Conservation (phyloP, 2,797 vertebrate species). For the Phaenicophaeus curvirostris region DNA sequence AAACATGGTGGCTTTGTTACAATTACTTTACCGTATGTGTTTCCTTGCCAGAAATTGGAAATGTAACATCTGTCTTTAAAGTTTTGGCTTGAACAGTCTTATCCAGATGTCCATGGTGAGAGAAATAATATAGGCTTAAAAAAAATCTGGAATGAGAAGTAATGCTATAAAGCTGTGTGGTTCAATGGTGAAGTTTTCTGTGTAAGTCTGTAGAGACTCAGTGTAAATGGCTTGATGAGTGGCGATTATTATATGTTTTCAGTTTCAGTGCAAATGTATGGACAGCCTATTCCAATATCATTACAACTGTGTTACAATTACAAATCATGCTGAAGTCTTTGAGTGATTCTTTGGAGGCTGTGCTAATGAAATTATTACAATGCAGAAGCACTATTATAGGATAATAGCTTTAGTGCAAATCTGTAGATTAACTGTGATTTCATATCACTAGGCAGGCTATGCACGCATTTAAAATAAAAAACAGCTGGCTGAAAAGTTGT, state of each 20-base stretch:
- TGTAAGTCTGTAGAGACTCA: background rate
- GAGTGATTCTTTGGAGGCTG: background rate
- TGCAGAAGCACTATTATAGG: conserved; percentile 14
- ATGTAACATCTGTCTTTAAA: background rate
- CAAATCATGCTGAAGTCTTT: background rate
- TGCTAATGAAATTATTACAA: conserved; percentile 35
- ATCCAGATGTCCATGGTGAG: background rate
- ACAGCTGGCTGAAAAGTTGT: background rate
- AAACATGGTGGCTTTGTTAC: background rate
- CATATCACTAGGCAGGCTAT: background rate
- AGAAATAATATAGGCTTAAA: background rate
- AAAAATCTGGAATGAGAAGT: background rate
- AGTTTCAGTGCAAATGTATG: conserved; percentile 34
- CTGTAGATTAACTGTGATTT: background rate
- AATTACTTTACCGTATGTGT: background rate
- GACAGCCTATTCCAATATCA: background rate
- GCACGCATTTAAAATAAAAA: background rate
- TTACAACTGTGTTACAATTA: conserved; percentile 2
- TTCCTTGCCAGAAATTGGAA: background rate
- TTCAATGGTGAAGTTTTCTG: background rate
- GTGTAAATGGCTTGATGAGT: conserved; percentile 14
- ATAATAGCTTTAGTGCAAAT: conserved; percentile 12
- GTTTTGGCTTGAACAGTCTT: background rate
- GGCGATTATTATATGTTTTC: background rate
- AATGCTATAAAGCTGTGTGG: background rate